These are phyloP conservation scores for Enteromius paludinosus DNA, from an alignment of 2,797 vertebrate genomes.

Conservation along the genomic window DNA sequence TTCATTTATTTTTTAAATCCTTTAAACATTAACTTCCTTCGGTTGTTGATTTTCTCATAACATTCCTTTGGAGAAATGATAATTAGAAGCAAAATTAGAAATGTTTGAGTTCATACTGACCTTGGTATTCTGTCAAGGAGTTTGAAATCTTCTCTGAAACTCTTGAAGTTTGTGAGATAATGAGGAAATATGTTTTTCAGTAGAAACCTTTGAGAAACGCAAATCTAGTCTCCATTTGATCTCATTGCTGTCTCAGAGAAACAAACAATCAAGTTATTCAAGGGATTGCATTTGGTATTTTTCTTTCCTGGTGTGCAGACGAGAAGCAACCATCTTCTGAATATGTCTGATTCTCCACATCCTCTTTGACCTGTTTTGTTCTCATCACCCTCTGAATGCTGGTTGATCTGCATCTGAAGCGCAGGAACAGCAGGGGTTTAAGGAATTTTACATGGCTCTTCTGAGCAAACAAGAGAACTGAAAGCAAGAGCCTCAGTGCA, in stretches of 20 bases:
- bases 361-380: slow-evolving; percentile 45
- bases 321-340: background rate
- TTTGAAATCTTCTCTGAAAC: background rate
- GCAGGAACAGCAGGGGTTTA: slow-evolving; percentile 34
- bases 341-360: background rate
- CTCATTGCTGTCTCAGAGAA: background rate
- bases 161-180: background rate
- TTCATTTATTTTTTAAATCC: background rate
- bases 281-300: background rate
- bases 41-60: background rate
- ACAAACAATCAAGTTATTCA: background rate
- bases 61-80: background rate
- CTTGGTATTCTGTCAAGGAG: slow-evolving; percentile 1
- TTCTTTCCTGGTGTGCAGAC: slow-evolving; percentile 20
- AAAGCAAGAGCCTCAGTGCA: slow-evolving; percentile 15
- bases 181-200: background rate
- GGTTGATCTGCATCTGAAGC: slow-evolving; percentile 34
- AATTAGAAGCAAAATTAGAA: slow-evolving; percentile 2
- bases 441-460: slow-evolving; percentile 30
- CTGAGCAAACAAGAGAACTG: slow-evolving; percentile 39
- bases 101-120: background rate
- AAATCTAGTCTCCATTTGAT: background rate
- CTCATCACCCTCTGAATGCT: slow-evolving; percentile 5
- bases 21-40: background rate
- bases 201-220: background rate